These are phyloP conservation scores for Dioctria linearis DNA, from an alignment of 2,888 invertebrate genomes.

Conservation along the genomic window DNA sequence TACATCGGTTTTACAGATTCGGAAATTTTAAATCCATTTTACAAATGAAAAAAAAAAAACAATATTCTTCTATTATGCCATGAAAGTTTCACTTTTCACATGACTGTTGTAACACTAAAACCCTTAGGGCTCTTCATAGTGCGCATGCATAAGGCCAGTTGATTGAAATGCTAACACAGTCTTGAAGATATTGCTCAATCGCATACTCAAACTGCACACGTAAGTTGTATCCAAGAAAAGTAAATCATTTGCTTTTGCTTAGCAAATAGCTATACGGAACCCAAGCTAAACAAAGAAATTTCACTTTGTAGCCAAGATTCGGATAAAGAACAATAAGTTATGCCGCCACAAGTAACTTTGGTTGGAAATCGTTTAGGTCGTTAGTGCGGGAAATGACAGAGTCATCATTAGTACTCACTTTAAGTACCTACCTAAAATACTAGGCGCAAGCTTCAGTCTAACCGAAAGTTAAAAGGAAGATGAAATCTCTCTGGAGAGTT, in stretches of 20 bases:
- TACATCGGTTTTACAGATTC: too few species aligned
- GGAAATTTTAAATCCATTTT: too few species aligned
- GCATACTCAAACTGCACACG: neutral
- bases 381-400: neutral
- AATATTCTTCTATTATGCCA: too few species aligned
- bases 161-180: neutral
- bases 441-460: neutral
- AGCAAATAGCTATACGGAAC: neutral
- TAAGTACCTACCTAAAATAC: too few species aligned
- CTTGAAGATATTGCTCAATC: neutral
- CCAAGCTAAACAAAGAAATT: conserved; percentile 1
- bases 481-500: neutral
- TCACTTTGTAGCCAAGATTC: neutral
- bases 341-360: neutral
- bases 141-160: neutral
- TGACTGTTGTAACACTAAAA: neutral
- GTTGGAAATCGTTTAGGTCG: too few species aligned
- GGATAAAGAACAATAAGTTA: neutral
- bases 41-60: too few species aligned
- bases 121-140: neutral
- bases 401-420: neutral
- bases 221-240: neutral
- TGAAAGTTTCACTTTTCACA: neutral
- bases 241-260: neutral
- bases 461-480: neutral